These are phyloP conservation scores for Castor canadensis DNA, from an alignment of 2,113 vertebrate genomes.

Conservation along the genomic window DNA sequence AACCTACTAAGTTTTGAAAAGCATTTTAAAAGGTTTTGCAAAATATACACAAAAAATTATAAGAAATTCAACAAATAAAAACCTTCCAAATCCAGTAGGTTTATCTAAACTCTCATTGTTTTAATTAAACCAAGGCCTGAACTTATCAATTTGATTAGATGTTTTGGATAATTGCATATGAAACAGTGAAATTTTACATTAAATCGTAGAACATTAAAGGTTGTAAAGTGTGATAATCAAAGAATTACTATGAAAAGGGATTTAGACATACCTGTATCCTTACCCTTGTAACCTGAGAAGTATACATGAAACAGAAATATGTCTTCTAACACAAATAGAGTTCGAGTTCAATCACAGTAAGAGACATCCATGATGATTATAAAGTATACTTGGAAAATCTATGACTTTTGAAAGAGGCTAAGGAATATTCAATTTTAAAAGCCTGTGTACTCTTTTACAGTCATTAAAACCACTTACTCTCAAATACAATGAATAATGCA, in stretches of 20 bases:
- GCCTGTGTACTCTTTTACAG: neutral
- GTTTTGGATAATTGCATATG: neutral
- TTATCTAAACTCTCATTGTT: neutral
- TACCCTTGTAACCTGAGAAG: constrained; percentile 39
- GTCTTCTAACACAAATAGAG: neutral
- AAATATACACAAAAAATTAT: neutral
- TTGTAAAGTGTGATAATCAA: neutral
- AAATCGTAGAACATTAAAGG: neutral
- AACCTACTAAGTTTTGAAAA: neutral
- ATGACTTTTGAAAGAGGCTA: neutral
- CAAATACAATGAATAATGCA: neutral
- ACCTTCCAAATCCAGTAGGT: neutral
- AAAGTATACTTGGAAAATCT: neutral
- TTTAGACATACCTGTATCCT: neutral
- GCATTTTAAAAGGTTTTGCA: neutral
- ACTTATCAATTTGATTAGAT: neutral
- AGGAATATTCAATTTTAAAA: neutral
- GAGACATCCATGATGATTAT: neutral
- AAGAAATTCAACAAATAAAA: neutral
- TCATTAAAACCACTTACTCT: neutral
- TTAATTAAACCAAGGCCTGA: neutral
- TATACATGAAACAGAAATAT: neutral
- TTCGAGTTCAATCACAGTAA: neutral
- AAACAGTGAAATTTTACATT: neutral
- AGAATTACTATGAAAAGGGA: constrained; percentile 21